Base-by-base conservation (phyloP, 1,140 invertebrate species). In the Drosophila kikkawai region DNA sequence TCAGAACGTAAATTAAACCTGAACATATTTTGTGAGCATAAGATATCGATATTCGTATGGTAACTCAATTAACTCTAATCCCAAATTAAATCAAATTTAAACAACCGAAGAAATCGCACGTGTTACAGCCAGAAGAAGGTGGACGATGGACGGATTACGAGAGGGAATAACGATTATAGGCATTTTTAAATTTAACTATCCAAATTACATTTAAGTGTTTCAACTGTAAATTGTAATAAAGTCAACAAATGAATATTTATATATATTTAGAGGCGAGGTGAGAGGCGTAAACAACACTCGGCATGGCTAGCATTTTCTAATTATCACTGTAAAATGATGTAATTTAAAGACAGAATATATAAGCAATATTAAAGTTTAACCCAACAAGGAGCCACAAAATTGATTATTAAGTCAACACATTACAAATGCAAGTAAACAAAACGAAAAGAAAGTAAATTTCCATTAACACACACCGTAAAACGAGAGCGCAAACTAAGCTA, bases 321-420 rank as follows among this genome's bases (percentile, higher is more conserved):
- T 79, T 61, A 79, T 79, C 86, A 73, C 64, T 90, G 85, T 90
- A 90, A 82, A 90, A 90, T 90, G 61, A 82, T 90, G 85, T 90
- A 90, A 90, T 90, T 85, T 80, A 80, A 74, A 34, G 63, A 70
- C 71, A 82, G 69, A 84, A 85, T 81, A 85, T 76, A 66, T 76
- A 90, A 90, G 85, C 86, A 90, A 90, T 90, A 90, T 90, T 91
- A 82, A 90, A 90, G 75, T 85, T 88, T 82, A 90, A 77, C 55
- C 73, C 74, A 50, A 67, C 71, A 75, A 65, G 73, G 48, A 61
- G 65, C 47, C 51, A 69, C 44, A 74, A 82, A 78, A 79, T 63
- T 39, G 66, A 77, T 57, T 45, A 70, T 78, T 63, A 67, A 73
- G 58, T 32, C 47, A 58, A 58, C 75, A 44, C 70, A 76, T 74